Evolutionary conservation across 2,888 invertebrate genomes (phyloP), one percentile per base, ranked within the genome.

Genomic region (Acronicta psi): DNA sequence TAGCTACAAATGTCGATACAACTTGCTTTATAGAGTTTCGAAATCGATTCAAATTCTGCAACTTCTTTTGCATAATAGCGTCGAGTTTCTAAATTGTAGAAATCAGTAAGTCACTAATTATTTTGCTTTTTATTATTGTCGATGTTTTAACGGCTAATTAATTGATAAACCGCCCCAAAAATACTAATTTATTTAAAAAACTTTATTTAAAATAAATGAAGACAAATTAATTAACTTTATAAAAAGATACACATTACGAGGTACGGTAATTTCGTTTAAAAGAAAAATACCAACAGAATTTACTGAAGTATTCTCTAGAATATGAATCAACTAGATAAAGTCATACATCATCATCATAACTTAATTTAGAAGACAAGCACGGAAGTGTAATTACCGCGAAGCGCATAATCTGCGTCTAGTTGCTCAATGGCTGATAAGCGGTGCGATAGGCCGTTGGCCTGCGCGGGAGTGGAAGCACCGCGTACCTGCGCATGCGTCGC

Each of bases 371-470:
- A 44, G 46, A 25, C n/a, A 55, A 66, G n/a, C 55, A 52, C 45
- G 67, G 55, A 71, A 59, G 42, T 23, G 17, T 31, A 45, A 40
- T 64, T 53, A 70, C 31, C 10, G 20, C 14, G 52, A 36, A 38
- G 34, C 58, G 38, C 42, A 47, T 58, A 54, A 59, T 68, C 63
- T 58, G n/a, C 14, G 56, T 50, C 41, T 53, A 36, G 69, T 68
- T 68, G 66, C 68, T 46, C 58, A 69, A 69, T 37, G 36, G 40
- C 38, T 59, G 76, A 73, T 71, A 75, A 73, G 46, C 51, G 36
- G n/a, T 10, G 49, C 64, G 77, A 73, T 79, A 71, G 77, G 70
- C 23, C 77, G 63, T 77, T 69, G 71, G 57, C 73, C 79, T 67
- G 70, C 65, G 67, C 59, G 36, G 45, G 64, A 61, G 59, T 65